phyloP scores from a whole-genome alignment of 2,888 invertebrate species.

The Dryococelus australis region DNA sequence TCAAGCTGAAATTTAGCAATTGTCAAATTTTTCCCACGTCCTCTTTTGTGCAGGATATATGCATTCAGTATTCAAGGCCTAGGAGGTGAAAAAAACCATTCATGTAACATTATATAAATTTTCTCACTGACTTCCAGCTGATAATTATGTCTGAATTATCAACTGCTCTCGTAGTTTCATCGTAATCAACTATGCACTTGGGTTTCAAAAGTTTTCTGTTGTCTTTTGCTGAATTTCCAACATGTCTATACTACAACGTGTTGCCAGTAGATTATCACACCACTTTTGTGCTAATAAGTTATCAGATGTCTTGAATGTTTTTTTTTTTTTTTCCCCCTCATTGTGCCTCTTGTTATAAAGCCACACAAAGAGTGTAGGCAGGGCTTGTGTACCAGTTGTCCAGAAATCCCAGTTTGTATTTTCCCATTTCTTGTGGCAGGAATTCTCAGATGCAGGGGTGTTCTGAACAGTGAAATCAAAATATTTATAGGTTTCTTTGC shows the following conservation, averaged over 20 bases:
- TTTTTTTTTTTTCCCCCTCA: not conserved
- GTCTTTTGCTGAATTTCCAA: not conserved
- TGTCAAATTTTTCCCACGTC: not conserved
- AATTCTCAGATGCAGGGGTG: too few relatives aligned
- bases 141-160: slow-evolving; percentile 5
- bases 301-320: not conserved
- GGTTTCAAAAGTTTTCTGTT: not conserved
- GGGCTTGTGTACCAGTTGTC: not conserved
- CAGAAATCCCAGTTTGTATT: not conserved
- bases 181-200: slow-evolving; percentile 12
- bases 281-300: not conserved
- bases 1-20: not conserved
- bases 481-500: too few relatives aligned
- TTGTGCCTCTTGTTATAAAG: not conserved
- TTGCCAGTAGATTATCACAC: not conserved
- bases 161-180: not conserved
- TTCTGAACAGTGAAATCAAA: too few relatives aligned
- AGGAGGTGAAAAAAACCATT: not conserved
- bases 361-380: not conserved
- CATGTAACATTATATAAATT: not conserved
- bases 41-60: not conserved
- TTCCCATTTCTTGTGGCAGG: too few relatives aligned
- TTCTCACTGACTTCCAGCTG: not conserved
- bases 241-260: not conserved
- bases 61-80: not conserved